Conservation (phyloP, 2,113 vertebrate species). For the Laterallus jamaicensis region DNA sequence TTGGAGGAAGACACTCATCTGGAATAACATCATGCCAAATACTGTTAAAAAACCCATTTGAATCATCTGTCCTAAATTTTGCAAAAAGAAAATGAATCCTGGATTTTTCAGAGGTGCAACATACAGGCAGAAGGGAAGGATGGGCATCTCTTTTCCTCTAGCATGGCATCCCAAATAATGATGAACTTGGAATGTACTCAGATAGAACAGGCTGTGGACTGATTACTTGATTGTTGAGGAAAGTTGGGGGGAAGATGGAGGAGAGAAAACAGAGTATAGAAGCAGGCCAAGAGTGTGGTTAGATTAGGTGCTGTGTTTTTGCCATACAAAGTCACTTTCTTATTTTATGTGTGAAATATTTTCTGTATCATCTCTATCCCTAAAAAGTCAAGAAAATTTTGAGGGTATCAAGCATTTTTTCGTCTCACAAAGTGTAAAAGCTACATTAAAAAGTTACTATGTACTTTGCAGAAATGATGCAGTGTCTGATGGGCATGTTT, state of each 20-base stretch:
- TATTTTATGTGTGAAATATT: neutral
- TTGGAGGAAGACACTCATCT: neutral
- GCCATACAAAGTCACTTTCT: neutral
- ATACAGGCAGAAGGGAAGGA: neutral
- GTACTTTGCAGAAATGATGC: neutral
- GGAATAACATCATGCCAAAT: neutral
- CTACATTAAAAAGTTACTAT: neutral
- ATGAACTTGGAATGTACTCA: neutral
- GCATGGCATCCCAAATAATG: neutral
- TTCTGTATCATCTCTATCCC: neutral
- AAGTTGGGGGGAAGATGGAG: neutral
- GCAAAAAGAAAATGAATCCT: neutral
- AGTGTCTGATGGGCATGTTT: neutral
- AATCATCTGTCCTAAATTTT: neutral
- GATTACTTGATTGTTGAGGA: neutral
- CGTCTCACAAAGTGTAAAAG: neutral
- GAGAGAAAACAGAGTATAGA: neutral
- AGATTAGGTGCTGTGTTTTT: neutral
- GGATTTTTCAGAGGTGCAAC: neutral
- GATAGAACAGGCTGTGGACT: neutral
- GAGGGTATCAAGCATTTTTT: accelerated
- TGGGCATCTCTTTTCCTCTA: neutral
- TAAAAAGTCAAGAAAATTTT: neutral
- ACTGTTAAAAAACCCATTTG: neutral
- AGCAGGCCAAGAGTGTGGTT: neutral